Percentiles rank a stretch among this genome's conserved stretches.
Conservation (phyloP, 2,113 vertebrate species). For the Galeopterus variegatus region DNA sequence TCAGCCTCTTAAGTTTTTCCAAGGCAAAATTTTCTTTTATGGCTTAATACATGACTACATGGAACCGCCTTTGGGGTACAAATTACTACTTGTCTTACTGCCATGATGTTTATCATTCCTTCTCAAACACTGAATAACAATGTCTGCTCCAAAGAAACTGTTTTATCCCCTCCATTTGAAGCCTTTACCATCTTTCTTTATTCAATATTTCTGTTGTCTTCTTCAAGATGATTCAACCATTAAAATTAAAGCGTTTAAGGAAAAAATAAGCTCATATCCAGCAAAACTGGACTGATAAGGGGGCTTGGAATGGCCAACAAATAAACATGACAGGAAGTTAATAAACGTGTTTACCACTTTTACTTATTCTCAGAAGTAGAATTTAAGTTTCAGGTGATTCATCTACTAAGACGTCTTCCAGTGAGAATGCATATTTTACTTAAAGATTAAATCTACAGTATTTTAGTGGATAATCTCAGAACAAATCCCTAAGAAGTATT, state of each 20-base stretch:
- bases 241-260: conserved; percentile 70
- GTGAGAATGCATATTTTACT: conserved; percentile 4
- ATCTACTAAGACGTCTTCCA: background rate
- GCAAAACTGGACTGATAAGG: conserved; percentile 5
- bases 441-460: background rate
- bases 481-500: conserved; percentile 2
- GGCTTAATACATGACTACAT: conserved; percentile 35
- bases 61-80: conserved; percentile 1
- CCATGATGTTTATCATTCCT: conserved; percentile 54
- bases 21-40: conserved; percentile 50
- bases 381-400: conserved; percentile 48
- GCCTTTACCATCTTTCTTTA: conserved; percentile 14
- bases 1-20: conserved; percentile 61
- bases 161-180: background rate
- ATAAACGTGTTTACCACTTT: conserved; percentile 12
- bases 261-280: conserved; percentile 67
- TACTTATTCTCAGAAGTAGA: conserved; percentile 27
- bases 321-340: conserved; percentile 21
- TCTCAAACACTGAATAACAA: conserved; percentile 48
- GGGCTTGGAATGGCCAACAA: conserved; percentile 15
- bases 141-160: conserved; percentile 42
- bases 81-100: conserved; percentile 38
- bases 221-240: conserved; percentile 57
- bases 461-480: conserved; percentile 57
- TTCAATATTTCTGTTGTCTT: conserved; percentile 54